Evolutionary conservation across 2,113 vertebrate species (phyloP), one percentile per base, ranked within the genome.

Genomic region (Cnemophilus loriae): DNA sequence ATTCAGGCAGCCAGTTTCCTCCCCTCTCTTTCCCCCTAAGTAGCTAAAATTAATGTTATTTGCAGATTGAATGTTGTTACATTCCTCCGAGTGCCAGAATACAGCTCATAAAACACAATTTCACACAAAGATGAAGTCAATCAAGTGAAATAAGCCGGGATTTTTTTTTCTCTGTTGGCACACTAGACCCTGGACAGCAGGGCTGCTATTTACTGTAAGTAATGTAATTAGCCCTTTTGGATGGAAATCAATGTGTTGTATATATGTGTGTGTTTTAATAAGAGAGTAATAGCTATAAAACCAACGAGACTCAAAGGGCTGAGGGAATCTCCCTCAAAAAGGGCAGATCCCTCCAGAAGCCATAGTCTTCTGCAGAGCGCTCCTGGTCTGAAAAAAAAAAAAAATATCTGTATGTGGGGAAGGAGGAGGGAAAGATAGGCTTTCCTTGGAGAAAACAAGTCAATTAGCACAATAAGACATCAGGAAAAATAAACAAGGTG

Each of bases 151-250:
- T 97, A 98, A 98, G 95, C 96, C 64, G 93, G 92, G 90, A 91
- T 86, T 94, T 91, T 87, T 80, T 80, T 84, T 82, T 93, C 93
- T 70, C 64, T 89, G 94, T 96, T 98, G 97, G 97, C 97, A 95
- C 91, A 90, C 81, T 93, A 96, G 92, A 96, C 73, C 91, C 95
- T 81, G 96, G 97, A 96, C 98, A 97, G 97, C 97, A 97, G 97
- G 98, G 91, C 96, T 96, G 97, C 97, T 98, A 97, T 98, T 98
- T 97, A 97, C 98, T 98, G 97, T 98, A 97, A 98, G 97, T 98
- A 97, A 98, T 96, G 96, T 97, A 98, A 98, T 98, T 98, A 98
- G 97, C 96, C 97, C 96, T 96, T 98, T 98, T 98, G 97, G 97
- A 97, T 87, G 90, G 83, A 96, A 97, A 96, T 97, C 97, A 96